Evolutionary conservation across 2,888 invertebrate species (phyloP), one percentile per base, ranked within the genome.

Genomic region (Cetonia aurata): DNA sequence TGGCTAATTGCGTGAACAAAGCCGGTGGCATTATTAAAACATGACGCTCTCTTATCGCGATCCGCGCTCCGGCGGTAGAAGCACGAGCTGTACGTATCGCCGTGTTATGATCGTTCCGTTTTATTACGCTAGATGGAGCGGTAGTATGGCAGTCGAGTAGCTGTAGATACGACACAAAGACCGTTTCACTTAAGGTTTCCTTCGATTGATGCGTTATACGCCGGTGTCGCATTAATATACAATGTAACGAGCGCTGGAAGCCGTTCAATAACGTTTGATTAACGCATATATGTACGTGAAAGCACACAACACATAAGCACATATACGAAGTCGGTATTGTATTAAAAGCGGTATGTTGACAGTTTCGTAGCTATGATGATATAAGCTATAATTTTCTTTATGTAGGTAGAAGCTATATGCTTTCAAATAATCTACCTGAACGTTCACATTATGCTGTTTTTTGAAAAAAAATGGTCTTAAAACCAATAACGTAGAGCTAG

Each of bases 1-100:
- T 75, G 73, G 77, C 76, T 79, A 79, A 79, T 78, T 79, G 77
- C 77, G 76, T 75, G 77, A 75, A 75, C 76, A 77, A 76, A 77
- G 77, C 75, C 72, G 25, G 73, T 73, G 66, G 73, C 75, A 74
- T 79, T 78, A 79, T 78, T 78, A 78, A 79, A 78, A 76, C 78
- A 77, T 72, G 73, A 74, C 73, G 69, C 48, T 71, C 59, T 41
- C 48, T 46, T 56, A 73, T 60, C 46, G 17, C 17, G 52, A 52
- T 52, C 52, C 19, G 13, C 37, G 25, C 4, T n/a, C 12, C 10
- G 17, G 37, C 9, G 13, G 19, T 2, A 41, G 15, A 15, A 10
- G 12, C 31, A 0, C 41, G 15, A 6, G 37, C 15, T 15, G 1
- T 37, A 15, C 37, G n/a, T 13, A 15, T 52, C 19, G 17, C 15